Conservation (phyloP, 2,888 invertebrate genomes). For the Coelinius sp. region DNA sequence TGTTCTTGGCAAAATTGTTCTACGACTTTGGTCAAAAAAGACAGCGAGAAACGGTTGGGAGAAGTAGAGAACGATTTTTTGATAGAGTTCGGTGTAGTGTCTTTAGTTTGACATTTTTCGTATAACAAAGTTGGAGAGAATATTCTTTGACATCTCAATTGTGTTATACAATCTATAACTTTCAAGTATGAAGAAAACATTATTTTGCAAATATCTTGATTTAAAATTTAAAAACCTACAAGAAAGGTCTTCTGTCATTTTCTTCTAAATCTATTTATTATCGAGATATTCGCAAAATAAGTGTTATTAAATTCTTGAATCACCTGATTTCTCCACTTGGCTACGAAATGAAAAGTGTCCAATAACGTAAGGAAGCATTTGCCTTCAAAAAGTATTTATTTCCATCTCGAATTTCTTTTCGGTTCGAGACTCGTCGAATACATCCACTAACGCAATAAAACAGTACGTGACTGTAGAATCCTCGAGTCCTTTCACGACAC, state of each 20-base stretch:
- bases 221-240: no score
- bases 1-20: neutral
- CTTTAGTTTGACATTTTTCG: neutral
- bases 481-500: constrained; percentile 36
- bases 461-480: constrained; percentile 39
- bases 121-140: neutral
- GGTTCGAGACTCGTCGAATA: constrained; percentile 31
- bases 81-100: neutral
- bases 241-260: no score
- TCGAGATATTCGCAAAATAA: no score
- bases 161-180: neutral
- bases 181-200: no score
- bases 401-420: constrained; percentile 10
- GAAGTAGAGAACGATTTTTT: neutral
- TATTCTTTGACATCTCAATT: neutral
- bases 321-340: no score
- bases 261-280: no score
- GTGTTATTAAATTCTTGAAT: no score
- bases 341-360: neutral
- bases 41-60: no score
- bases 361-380: no score
- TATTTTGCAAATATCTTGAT: no score
- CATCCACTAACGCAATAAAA: constrained; percentile 28
- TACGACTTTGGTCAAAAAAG: neutral
- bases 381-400: neutral